Conservation (phyloP, 1,140 invertebrate species). For the Leptinotarsa lineolata region DNA sequence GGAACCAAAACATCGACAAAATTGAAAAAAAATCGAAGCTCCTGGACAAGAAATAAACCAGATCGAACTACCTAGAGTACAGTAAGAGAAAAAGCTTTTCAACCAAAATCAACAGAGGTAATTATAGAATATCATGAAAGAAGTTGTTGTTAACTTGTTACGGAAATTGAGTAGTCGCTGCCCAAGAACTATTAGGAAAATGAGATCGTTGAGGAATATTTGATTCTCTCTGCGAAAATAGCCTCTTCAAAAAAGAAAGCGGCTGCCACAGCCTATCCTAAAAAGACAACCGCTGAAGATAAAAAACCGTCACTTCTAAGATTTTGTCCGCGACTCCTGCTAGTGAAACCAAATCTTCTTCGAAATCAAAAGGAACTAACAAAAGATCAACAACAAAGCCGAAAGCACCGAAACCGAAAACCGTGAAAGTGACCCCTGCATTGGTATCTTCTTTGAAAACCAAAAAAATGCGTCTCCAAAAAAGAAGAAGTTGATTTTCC, state of each 20-base stretch:
- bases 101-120: no score
- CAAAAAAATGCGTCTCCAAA: slow-evolving; percentile 36
- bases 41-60: no score
- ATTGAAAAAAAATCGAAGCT: no score
- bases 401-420: slow-evolving; percentile 38
- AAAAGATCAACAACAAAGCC: slow-evolving; percentile 37
- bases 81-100: no score
- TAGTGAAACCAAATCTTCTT: slow-evolving; percentile 33
- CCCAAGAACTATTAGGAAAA: no score
- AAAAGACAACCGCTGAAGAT: slow-evolving; percentile 5
- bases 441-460: slow-evolving; percentile 1
- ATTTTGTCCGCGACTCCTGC: slow-evolving; percentile 17
- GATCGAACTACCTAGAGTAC: no score
- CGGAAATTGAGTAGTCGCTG: no score
- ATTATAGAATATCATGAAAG: no score
- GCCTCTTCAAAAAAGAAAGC: slow-evolving; percentile 27
- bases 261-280: slow-evolving; percentile 26
- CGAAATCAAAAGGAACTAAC: slow-evolving; percentile 35
- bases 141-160: no score
- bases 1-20: no score
- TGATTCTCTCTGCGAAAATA: no score
- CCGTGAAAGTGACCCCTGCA: slow-evolving; percentile 23
- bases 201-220: no score
- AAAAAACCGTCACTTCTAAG: slow-evolving; percentile 18
- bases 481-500: slow-evolving; percentile 32